These are phyloP conservation scores for Scarus forsteni DNA, from an alignment of 2,797 vertebrate genomes.

Conservation along the genomic window DNA sequence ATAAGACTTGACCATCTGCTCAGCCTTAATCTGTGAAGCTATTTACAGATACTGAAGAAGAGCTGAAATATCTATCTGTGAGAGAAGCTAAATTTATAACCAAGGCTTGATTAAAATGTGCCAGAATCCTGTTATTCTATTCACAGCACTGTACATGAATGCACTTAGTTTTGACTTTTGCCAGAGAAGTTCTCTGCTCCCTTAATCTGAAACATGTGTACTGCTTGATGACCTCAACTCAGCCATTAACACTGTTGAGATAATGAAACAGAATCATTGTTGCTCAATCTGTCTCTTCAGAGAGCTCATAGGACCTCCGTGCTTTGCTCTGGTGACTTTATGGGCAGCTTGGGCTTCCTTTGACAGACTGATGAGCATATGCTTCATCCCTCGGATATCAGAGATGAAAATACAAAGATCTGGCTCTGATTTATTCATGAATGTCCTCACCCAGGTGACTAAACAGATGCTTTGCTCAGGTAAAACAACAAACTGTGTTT, in stretches of 20 bases:
- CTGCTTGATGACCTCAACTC: background rate
- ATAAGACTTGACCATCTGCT: too few relatives aligned
- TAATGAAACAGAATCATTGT: background rate
- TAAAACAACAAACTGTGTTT: constrained; percentile 22
- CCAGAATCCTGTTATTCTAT: too few relatives aligned
- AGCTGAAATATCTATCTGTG: too few relatives aligned
- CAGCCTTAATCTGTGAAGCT: too few relatives aligned
- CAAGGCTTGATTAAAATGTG: too few relatives aligned
- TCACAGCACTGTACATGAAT: too few relatives aligned
- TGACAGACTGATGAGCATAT: constrained; percentile 29
- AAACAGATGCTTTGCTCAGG: constrained; percentile 53
- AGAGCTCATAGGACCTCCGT: constrained; percentile 31
- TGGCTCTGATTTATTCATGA: constrained; percentile 60
- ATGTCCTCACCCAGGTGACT: constrained; percentile 43
- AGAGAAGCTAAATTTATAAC: too few relatives aligned
- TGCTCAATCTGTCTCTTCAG: constrained; percentile 25
- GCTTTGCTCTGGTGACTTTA: constrained; percentile 23
- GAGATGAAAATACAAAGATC: constrained; percentile 45
- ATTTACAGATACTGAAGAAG: too few relatives aligned
- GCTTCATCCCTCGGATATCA: constrained; percentile 37
- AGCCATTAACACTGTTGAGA: background rate
- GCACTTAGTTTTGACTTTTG: background rate
- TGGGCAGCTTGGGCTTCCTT: constrained; percentile 1
- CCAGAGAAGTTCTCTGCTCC: background rate
- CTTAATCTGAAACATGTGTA: background rate